Percentiles rank a stretch among this genome's conserved stretches.
Evolutionary conservation across 2,888 invertebrate genomes (phyloP).

Genomic region (Drosophila barbarae): DNA sequence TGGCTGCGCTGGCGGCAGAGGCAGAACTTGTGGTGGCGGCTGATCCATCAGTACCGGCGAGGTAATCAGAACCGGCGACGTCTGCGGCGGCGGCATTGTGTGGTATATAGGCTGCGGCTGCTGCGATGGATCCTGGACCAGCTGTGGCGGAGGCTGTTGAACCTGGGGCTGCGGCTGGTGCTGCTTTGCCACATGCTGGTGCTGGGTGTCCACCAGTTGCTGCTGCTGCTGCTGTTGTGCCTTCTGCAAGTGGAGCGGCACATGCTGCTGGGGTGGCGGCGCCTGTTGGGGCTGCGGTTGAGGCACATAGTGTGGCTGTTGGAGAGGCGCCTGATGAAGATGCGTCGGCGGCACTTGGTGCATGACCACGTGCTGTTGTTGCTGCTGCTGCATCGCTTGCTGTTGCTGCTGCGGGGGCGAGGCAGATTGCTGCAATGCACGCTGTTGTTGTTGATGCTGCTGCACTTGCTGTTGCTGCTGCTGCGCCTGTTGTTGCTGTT

Average conservation of each 20-base stretch:
- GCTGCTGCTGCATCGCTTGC: slow-evolving; percentile 53
- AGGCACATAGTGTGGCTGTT: slow-evolving; percentile 77
- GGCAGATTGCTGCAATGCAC: slow-evolving; percentile 49
- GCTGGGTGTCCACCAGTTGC: slow-evolving; percentile 46
- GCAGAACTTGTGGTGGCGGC: slow-evolving; percentile 45
- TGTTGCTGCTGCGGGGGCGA: slow-evolving; percentile 54
- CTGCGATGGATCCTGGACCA: slow-evolving; percentile 55
- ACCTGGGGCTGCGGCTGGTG: slow-evolving; percentile 58
- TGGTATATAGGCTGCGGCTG: slow-evolving; percentile 62
- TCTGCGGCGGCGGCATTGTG: slow-evolving; percentile 64
- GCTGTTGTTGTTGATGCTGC: slow-evolving; percentile 37
- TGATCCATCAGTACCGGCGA: slow-evolving; percentile 64
- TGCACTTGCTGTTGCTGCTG: slow-evolving; percentile 30
- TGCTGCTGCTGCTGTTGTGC: slow-evolving; percentile 50
- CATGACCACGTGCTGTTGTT: slow-evolving; percentile 67
- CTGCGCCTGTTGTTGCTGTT: slow-evolving; percentile 44
- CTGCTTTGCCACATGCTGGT: slow-evolving; percentile 68
- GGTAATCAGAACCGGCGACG: slow-evolving; percentile 65
- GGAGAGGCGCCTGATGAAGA: slow-evolving; percentile 57
- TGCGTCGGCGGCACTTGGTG: slow-evolving; percentile 61
- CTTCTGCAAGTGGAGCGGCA: slow-evolving; percentile 55
- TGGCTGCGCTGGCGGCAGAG: slow-evolving; percentile 50
- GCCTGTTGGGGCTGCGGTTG: slow-evolving; percentile 71
- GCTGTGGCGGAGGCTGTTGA: slow-evolving; percentile 65
- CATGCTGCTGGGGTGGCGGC: slow-evolving; percentile 64